Conservation (phyloP, 2,797 vertebrate species). For the Chiloscyllium punctatum region DNA sequence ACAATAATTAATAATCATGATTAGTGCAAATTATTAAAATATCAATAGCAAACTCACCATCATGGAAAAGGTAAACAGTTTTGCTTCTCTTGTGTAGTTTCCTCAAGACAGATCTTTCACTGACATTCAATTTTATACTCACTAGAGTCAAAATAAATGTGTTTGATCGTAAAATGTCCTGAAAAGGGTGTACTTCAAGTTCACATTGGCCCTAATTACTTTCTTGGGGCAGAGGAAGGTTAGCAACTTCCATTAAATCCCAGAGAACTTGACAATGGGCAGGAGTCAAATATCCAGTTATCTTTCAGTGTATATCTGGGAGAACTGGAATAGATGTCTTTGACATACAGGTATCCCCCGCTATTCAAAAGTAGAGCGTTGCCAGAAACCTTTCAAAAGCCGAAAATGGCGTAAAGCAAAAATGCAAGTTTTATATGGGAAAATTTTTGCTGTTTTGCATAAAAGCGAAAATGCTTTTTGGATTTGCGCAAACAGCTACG, state of each 20-base stretch:
- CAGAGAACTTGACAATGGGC: background rate
- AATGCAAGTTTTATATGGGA: too few species aligned
- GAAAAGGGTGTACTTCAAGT: background rate
- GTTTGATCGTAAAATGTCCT: background rate
- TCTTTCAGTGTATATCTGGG: background rate
- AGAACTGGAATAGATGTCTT: background rate
- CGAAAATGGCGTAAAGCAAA: too few species aligned
- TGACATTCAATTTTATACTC: background rate
- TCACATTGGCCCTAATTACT: background rate
- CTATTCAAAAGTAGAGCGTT: too few species aligned
- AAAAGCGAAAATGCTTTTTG: too few species aligned
- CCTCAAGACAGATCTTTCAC: background rate
- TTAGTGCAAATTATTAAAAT: background rate
- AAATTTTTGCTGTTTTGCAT: too few species aligned
- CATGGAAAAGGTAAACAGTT: background rate
- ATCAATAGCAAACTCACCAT: background rate
- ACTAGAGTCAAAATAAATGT: background rate
- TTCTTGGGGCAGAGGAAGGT: background rate
- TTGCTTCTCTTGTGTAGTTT: background rate
- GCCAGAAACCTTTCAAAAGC: too few species aligned
- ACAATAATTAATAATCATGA: constrained; percentile 8
- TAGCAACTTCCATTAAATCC: background rate
- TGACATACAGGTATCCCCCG: too few species aligned
- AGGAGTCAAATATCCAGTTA: background rate
- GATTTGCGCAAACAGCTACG: too few species aligned